A percentile compares a stretch with the other conserved stretches of the same genome.
Conservation (phyloP, 2,797 vertebrate species). For the Sebastolobus alascanus region DNA sequence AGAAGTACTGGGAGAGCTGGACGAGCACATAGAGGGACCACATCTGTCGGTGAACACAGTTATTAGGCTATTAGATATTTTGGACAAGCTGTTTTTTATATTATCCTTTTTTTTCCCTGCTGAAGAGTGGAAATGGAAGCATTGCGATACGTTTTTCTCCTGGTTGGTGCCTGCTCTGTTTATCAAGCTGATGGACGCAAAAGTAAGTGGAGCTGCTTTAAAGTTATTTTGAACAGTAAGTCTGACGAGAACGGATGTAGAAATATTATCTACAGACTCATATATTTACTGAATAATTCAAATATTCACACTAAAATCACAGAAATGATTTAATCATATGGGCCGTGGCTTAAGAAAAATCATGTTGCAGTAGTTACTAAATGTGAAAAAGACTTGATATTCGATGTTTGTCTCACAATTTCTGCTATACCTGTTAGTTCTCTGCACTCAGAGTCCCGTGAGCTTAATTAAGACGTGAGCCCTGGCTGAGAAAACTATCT, state of each 20-base stretch:
- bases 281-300: not conserved
- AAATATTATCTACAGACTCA: not conserved
- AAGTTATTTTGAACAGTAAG: not conserved
- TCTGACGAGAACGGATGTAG: not conserved
- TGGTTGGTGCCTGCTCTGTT: slow-evolving; percentile 69
- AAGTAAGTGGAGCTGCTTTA: slow-evolving; percentile 86
- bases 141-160: slow-evolving; percentile 39
- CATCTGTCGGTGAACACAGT: not conserved
- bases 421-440: slow-evolving; percentile 4
- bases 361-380: not conserved
- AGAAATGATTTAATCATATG: not conserved
- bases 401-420: not conserved
- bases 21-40: slow-evolving; percentile 26
- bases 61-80: not conserved
- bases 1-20: slow-evolving; percentile 30
- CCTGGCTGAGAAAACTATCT: not conserved
- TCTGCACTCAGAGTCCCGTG: slow-evolving; percentile 69
- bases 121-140: slow-evolving; percentile 77
- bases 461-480: slow-evolving; percentile 61
- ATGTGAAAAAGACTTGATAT: not conserved
- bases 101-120: too few relatives aligned
- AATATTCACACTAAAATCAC: not conserved
- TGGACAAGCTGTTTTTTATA: not conserved
- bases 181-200: slow-evolving; percentile 76
- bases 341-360: not conserved